Evolutionary conservation across 2,888 invertebrate species (phyloP).

Genomic region (Pachymerium ferrugineum): DNA sequence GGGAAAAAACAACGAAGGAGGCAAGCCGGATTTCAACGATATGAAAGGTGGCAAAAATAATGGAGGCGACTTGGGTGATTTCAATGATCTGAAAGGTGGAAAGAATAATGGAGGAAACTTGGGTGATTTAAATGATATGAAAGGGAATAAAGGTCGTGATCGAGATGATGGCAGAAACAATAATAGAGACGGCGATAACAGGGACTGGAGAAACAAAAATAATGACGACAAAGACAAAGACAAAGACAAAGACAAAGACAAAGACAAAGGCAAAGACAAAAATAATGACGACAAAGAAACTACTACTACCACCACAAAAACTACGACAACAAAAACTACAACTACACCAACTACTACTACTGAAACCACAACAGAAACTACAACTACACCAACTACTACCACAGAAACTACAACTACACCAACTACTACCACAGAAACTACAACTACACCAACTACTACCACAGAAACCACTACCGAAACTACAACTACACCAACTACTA

Average conservation of each 20-base stretch:
- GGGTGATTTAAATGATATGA: too few relatives aligned
- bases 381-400: neutral
- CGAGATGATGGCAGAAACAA: too few relatives aligned
- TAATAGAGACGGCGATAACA: neutral
- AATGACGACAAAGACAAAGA: neutral
- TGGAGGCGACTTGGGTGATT: too few relatives aligned
- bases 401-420: neutral
- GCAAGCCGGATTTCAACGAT: too few relatives aligned
- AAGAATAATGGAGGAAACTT: too few relatives aligned
- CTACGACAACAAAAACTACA: neutral
- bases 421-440: neutral
- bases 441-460: neutral
- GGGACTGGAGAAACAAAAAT: neutral
- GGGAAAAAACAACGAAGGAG: too few relatives aligned
- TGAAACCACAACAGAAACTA: neutral
- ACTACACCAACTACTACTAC: neutral
- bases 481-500: neutral
- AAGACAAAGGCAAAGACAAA: neutral
- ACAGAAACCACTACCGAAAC: neutral
- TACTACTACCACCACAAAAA: neutral
- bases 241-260: neutral
- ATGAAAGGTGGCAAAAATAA: too few relatives aligned
- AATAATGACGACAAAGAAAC: neutral
- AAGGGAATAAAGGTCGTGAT: too few relatives aligned
- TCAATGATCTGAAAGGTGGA: too few relatives aligned